A percentile compares a stretch with the other conserved stretches of the same genome.
Evolutionary conservation across 2,797 vertebrate species (phyloP).

Genomic region (Pangasius larnaudii): DNA sequence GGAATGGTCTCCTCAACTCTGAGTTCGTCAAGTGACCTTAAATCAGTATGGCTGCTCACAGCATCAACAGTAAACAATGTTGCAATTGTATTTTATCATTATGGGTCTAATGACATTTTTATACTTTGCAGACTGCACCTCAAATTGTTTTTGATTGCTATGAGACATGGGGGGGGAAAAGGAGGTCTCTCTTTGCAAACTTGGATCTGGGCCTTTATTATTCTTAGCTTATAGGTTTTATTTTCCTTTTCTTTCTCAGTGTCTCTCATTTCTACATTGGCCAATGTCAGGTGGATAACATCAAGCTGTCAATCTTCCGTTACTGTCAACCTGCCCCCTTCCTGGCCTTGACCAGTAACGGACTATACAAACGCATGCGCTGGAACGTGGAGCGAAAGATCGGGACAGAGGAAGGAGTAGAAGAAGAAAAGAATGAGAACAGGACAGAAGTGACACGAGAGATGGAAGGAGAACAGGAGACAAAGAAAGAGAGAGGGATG

Average conservation of each 20-base stretch:
- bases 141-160: background rate
- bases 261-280: conserved; percentile 83
- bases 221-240: background rate
- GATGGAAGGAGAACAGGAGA: conserved; percentile 36
- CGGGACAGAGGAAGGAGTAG: conserved; percentile 47
- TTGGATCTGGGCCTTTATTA: background rate
- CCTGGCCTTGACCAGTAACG: conserved; percentile 62
- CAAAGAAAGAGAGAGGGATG: conserved; percentile 50
- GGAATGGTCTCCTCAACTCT: background rate
- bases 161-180: background rate
- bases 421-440: conserved; percentile 27
- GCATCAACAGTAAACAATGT: background rate
- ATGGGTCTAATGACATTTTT: background rate
- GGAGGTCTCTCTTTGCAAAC: background rate
- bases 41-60: background rate
- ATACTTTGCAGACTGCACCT: background rate
- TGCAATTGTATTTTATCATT: background rate
- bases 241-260: conserved; percentile 60
- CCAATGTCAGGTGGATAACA: conserved; percentile 68
- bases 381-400: conserved; percentile 78
- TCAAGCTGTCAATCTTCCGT: conserved; percentile 76
- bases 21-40: background rate
- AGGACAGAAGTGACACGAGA: conserved; percentile 47
- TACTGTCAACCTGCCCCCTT: conserved; percentile 77
- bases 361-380: conserved; percentile 85